Conservation (phyloP, 2,888 invertebrate species). For the Zaprionus bogoriensis region DNA sequence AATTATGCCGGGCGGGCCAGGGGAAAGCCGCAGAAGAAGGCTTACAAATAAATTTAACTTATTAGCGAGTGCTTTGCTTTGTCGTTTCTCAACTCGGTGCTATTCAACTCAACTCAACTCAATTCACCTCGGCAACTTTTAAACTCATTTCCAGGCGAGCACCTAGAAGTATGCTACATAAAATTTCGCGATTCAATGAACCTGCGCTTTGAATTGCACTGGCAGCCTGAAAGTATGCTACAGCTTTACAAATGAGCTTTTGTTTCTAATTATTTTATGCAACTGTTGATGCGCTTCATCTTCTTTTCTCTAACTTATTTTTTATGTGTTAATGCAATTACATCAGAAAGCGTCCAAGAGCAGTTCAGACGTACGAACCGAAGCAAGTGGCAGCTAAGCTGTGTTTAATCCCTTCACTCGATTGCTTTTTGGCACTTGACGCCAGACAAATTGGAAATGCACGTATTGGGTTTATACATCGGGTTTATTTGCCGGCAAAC, state of each 20-base stretch:
- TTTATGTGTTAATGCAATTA: constrained; percentile 28
- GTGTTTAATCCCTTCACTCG: constrained; percentile 36
- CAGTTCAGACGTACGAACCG: no score
- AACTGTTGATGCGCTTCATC: no score
- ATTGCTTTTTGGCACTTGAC: constrained; percentile 5
- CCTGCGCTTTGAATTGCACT: not conserved
- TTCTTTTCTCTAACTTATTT: no score
- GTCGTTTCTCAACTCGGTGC: not conserved
- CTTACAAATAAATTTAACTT: constrained; percentile 43
- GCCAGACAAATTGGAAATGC: constrained; percentile 14
- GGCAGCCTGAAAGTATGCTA: not conserved
- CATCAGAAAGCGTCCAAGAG: constrained; percentile 16
- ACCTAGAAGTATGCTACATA: constrained; percentile 14
- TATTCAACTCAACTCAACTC: no score
- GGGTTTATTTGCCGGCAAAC: not conserved
- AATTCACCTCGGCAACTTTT: constrained; percentile 4
- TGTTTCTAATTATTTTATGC: constrained; percentile 8
- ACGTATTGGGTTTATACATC: constrained; percentile 19
- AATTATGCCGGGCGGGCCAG: constrained; percentile 23
- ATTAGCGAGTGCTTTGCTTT: constrained; percentile 10
- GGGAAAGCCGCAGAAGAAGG: not conserved
- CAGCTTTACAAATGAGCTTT: constrained; percentile 33
- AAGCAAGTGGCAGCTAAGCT: constrained; percentile 5
- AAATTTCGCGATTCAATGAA: constrained; percentile 9
- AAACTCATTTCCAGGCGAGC: not conserved